Evolutionary conservation across 53 echinoderm and acorn worm genomes (phyloP), one percentile per base, ranked within the genome.

Genomic region (Henricia sp.): DNA sequence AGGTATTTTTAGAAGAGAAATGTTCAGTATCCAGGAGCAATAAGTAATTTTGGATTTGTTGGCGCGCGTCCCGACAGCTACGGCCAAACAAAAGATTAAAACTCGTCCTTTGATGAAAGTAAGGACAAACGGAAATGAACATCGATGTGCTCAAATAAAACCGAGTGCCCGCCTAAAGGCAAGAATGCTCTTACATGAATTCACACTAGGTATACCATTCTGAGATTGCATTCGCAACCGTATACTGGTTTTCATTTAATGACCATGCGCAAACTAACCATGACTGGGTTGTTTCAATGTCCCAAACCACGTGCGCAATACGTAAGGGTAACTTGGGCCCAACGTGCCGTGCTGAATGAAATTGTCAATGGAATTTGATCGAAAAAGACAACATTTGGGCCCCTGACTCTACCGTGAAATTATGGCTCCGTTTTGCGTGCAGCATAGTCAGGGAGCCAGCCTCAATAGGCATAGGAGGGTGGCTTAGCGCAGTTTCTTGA

Each of bases 51-150:
- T n/a, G n/a, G n/a, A n/a, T n/a, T n/a, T n/a, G n/a, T n/a, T n/a
- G n/a, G n/a, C n/a, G n/a, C n/a, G n/a, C n/a, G n/a, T n/a, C n/a
- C n/a, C n/a, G n/a, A n/a, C n/a, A n/a, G n/a, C n/a, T n/a, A n/a
- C n/a, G n/a, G n/a, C n/a, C n/a, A n/a, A n/a, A n/a, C n/a, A n/a
- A n/a, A n/a, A n/a, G n/a, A n/a, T n/a, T n/a, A n/a, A n/a, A n/a
- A n/a, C n/a, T n/a, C n/a, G n/a, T n/a, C n/a, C n/a, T n/a, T n/a
- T n/a, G n/a, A n/a, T n/a, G n/a, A n/a, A n/a, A n/a, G n/a, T n/a
- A 60, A 30, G 62, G 13, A 17, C 62, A 23, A 60, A 34, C 29
- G 62, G 62, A 60, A 60, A 60, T 60, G 62, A 33, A 34, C 29
- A 33, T 30, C 62, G 62, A 60, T 30, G 23, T 60, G 33, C 23